Evolutionary conservation across 2,888 invertebrate genomes (phyloP), one percentile per base, ranked within the genome.

Genomic region (Athalia circularis): DNA sequence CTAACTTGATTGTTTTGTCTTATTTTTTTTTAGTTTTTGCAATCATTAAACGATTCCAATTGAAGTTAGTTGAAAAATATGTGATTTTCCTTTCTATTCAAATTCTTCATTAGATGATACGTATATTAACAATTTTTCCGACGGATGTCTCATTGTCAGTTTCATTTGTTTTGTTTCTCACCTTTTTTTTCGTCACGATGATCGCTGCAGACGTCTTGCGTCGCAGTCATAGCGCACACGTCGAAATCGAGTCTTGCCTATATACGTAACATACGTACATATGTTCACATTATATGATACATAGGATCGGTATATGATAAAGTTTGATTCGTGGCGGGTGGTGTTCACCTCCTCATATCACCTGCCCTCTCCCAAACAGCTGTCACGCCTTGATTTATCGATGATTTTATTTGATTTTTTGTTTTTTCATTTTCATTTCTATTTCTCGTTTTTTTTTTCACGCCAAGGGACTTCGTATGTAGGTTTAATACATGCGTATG

Each of bases 361-460:
- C 82, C 81, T 81, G 82, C 80, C 77, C 76, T 29, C 0, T 75
- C 80, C 68, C 80, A 80, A 80, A 81, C 82, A 81, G 82, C 82
- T 82, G 81, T 82, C 80, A 78, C 65, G 72, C 78, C 62, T 68
- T 82, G 79, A 82, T 82, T 82, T 80, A 82, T 81, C 80, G 81
- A 81, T 77, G 43, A 62, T 50, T 52, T 75, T 75, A 29, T 29
- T n/a, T n/a, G n/a, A n/a, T n/a, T n/a, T n/a, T n/a, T n/a, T n/a
- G n/a, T n/a, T n/a, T n/a, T n/a, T n/a, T n/a, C n/a, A n/a, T n/a
- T 29, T 29, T 29, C 29, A 29, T 29, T 29, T 29, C 2, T 29
- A 29, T 29, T 29, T 29, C 29, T 29, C 29, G 29, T 29, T 29
- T 29, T 54, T 54, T 54, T 54, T 54, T 8, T 54, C 4, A 8